Evolutionary conservation across 2,888 invertebrate genomes (phyloP).

Genomic region (Hemithea aestivaria): DNA sequence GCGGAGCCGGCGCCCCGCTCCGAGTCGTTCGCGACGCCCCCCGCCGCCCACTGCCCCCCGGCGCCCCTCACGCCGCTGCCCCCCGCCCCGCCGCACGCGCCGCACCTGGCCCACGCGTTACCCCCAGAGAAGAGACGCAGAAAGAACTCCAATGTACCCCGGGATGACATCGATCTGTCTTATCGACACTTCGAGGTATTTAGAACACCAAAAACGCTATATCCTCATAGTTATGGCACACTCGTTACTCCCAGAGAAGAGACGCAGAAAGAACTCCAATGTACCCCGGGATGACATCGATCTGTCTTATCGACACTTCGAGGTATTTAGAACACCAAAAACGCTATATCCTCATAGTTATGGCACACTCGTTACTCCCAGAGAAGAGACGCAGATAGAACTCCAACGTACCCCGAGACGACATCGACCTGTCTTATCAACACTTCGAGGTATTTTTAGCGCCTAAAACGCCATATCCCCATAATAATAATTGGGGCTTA

Average conservation of each 20-base stretch:
- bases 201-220: neutral
- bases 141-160: slow-evolving; percentile 65
- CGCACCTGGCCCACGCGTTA: slow-evolving; percentile 38
- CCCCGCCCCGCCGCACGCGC: slow-evolving; percentile 29
- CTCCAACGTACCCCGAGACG: slow-evolving; percentile 62
- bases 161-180: slow-evolving; percentile 60
- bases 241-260: slow-evolving; percentile 57
- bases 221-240: slow-evolving; percentile 22
- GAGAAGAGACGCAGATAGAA: slow-evolving; percentile 73
- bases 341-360: neutral
- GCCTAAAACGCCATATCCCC: neutral
- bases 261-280: slow-evolving; percentile 70
- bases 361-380: slow-evolving; percentile 43
- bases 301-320: slow-evolving; percentile 62
- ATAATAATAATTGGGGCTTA: too few relatives aligned
- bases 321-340: slow-evolving; percentile 40
- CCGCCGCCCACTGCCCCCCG: slow-evolving; percentile 59
- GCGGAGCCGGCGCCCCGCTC: slow-evolving; percentile 72
- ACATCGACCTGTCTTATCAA: slow-evolving; percentile 58
- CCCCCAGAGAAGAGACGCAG: slow-evolving; percentile 67
- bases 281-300: slow-evolving; percentile 64
- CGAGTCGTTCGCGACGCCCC: slow-evolving; percentile 66
- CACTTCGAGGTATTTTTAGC: slow-evolving; percentile 60
- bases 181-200: slow-evolving; percentile 70
- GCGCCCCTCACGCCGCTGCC: slow-evolving; percentile 52